Evolutionary conservation across 2,888 invertebrate genomes (phyloP).

Genomic region (Drosophila pseudotakahashii): DNA sequence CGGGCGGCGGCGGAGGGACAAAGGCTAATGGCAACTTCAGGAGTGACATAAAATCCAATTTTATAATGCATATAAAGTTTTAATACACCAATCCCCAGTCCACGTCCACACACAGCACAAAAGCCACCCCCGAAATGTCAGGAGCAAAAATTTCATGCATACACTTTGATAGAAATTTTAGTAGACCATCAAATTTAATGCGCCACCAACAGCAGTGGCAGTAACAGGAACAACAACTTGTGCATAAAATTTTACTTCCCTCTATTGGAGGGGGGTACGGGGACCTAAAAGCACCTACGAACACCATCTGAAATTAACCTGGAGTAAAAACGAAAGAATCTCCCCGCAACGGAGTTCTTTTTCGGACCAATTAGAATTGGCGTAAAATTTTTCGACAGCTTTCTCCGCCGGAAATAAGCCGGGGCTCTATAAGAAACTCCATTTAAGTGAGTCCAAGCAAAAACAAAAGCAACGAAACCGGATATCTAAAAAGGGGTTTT

Average conservation of each 20-base stretch:
- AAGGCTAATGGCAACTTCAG: constrained; percentile 63
- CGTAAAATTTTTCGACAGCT: constrained; percentile 45
- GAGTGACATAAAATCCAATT: constrained; percentile 76
- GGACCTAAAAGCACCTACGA: constrained; percentile 2
- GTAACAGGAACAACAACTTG: constrained; percentile 53
- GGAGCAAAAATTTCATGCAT: constrained; percentile 55
- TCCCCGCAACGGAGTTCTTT: not conserved
- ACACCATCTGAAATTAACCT: constrained; percentile 1
- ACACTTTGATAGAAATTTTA: constrained; percentile 72
- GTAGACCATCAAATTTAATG: constrained; percentile 74
- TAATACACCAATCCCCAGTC: constrained; percentile 52
- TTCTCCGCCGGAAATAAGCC: constrained; percentile 58
- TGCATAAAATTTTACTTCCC: constrained; percentile 68
- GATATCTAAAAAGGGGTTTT: constrained; percentile 45
- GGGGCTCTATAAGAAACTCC: too few species aligned
- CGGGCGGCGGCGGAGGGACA: not conserved
- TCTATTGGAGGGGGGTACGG: not conserved
- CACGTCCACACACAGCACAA: not conserved
- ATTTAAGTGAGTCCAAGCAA: not conserved
- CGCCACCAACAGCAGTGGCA: constrained; percentile 54
- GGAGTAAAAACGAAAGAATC: not conserved
- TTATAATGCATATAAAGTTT: constrained; percentile 77
- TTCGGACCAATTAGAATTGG: constrained; percentile 52
- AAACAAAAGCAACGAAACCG: constrained; percentile 48
- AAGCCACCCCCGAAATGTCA: constrained; percentile 19